Percentiles rank a stretch among this genome's conserved stretches.
phyloP scores from a whole-genome alignment of 2,797 vertebrate genomes.

The Gymnodraco acuticeps region DNA sequence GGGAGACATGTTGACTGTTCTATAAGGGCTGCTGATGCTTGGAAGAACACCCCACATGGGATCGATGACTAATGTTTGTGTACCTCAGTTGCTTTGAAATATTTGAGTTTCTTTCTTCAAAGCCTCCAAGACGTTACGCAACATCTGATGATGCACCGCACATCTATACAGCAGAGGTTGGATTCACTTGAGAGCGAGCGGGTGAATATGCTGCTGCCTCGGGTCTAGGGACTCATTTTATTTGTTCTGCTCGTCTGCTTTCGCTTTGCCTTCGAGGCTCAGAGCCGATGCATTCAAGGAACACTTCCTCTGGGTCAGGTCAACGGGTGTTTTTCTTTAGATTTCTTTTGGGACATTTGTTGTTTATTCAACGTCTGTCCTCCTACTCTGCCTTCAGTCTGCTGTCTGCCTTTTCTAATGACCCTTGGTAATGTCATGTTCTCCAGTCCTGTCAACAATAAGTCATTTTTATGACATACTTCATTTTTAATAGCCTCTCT shows the following conservation, averaged over 20 bases:
- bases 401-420: constrained; percentile 21
- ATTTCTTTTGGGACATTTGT: constrained; percentile 14
- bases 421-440: constrained; percentile 22
- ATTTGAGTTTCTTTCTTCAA: constrained; percentile 51
- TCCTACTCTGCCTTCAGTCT: constrained; percentile 11
- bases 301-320: constrained; percentile 38
- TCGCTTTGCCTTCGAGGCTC: constrained; percentile 32
- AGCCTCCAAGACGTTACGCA: constrained; percentile 66
- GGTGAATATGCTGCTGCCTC: constrained; percentile 25
- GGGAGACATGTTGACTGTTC: constrained; percentile 65
- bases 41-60: constrained; percentile 60
- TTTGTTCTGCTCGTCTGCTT: constrained; percentile 42
- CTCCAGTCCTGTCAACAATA: neutral
- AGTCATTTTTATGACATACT: neutral
- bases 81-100: constrained; percentile 68
- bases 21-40: constrained; percentile 64
- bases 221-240: constrained; percentile 24
- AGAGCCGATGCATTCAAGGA: constrained; percentile 12
- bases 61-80: constrained; percentile 76
- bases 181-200: constrained; percentile 18
- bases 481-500: neutral
- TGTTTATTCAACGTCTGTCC: constrained; percentile 15
- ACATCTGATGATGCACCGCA: constrained; percentile 56
- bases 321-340: constrained; percentile 38
- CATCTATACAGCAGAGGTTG: constrained; percentile 60